These are phyloP conservation scores for Cenopis cana DNA, from an alignment of 2,888 invertebrate species.

Conservation along the genomic window DNA sequence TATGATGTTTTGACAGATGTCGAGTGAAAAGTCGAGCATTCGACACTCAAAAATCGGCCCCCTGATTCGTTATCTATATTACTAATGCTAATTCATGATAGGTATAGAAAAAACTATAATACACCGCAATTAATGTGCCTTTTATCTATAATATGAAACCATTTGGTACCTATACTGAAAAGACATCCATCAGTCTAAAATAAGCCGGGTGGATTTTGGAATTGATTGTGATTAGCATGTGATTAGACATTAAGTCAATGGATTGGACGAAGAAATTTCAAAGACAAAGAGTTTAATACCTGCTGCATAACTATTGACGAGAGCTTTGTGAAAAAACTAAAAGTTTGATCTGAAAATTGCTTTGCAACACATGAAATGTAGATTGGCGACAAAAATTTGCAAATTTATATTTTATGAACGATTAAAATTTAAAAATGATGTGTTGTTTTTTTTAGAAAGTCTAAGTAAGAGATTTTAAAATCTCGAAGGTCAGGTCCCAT, in stretches of 20 bases:
- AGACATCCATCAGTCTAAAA: not conserved
- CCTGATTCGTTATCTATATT: not conserved
- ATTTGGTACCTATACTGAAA: not conserved
- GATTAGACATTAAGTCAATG: too few relatives aligned
- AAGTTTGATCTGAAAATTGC: conserved; percentile 9
- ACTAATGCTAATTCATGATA: not conserved
- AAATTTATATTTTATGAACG: not conserved
- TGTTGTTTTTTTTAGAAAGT: conserved; percentile 7
- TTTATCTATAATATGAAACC: not conserved
- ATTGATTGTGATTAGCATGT: too few relatives aligned
- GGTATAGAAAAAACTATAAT: not conserved
- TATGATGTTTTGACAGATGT: too few relatives aligned
- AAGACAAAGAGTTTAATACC: not conserved
- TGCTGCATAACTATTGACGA: too few relatives aligned
- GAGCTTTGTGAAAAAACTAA: not conserved
- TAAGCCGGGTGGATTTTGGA: too few relatives aligned
- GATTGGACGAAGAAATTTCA: too few relatives aligned
- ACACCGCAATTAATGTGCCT: conserved; percentile 1
- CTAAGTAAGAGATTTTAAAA: too few relatives aligned
- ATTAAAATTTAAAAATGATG: conserved; percentile 17
- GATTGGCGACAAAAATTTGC: not conserved
- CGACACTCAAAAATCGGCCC: conserved; percentile 1
- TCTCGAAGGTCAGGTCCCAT: too few relatives aligned
- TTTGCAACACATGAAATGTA: not conserved
- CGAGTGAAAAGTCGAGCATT: too few relatives aligned